Base-by-base conservation (phyloP, 2,113 vertebrate species). In the Melanotaenia duboulayi region DNA sequence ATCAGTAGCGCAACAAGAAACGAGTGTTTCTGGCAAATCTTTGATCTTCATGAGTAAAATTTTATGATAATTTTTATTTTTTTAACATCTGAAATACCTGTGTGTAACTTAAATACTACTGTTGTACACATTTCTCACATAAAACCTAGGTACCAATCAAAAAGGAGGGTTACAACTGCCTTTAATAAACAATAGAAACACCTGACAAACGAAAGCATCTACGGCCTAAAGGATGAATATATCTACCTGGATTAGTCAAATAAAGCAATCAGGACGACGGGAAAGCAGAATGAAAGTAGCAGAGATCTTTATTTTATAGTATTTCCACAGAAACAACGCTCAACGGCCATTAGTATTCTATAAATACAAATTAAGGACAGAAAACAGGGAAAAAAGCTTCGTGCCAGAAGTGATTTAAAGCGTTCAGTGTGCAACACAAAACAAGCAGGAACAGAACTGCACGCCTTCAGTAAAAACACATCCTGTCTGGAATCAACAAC, bases 291-390 rank as follows among this genome's bases (percentile, higher is more conserved):
- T 22, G 37, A 57, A 55, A 7, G 19, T 39, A 8, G 14, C 46
- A 10, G 32, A 11, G 25, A 24, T 40, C 48, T 44, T 50, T 12
- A 44, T 61, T 82, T 78, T 61, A 64, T 28, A 52, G 39, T 39
- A 59, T 82, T 64, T 77, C 87, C 76, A 81, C 40, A 64, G 87
- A 55, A 90, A 90, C 85, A 66, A 67, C 65, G 44, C 25, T 44
- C n/a, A 44, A 11, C 3, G n/a, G 13, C 19, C 76, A 25, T 62
- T 67, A n/a, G n/a, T n/a, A n/a, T n/a, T n/a, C 64, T 39, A 52
- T 35, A 24, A 50, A 67, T 9, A 50, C 22, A 24, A 35, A 25
- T 9, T 19, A 46, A 19, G 16, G 28, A 28, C 2, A 28, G 28
- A 28, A 28, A 44, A 37, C 28, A 17, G 7, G 44, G 20, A 28